A percentile compares a stretch with the other conserved stretches of the same genome.
Evolutionary conservation across 2,797 vertebrate species (phyloP).

Genomic region (Champsocephalus esox): DNA sequence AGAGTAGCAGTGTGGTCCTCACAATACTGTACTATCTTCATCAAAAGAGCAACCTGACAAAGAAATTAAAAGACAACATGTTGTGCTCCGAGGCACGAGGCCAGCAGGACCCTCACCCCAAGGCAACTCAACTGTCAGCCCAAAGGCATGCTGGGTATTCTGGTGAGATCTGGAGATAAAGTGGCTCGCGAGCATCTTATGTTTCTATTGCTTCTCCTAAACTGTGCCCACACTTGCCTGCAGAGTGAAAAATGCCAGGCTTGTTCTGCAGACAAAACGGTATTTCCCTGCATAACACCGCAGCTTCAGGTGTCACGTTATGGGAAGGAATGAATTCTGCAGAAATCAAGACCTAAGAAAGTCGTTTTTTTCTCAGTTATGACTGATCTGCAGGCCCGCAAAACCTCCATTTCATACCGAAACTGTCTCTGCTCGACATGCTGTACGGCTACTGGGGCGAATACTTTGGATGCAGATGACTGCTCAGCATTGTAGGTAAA

Average conservation of each 20-base stretch:
- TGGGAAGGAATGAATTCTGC: too few species aligned
- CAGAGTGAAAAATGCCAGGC: constrained; percentile 20
- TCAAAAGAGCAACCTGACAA: constrained; percentile 21
- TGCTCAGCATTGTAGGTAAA: constrained; percentile 53
- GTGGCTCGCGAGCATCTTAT: constrained; percentile 27
- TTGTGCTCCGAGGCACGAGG: constrained; percentile 30
- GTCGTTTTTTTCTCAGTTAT: constrained; percentile 34
- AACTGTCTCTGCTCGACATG: constrained; percentile 50
- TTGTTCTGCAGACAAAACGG: constrained; percentile 33
- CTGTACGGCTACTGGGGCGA: constrained; percentile 29
- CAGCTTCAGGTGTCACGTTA: background rate
- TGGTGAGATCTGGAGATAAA: constrained; percentile 30
- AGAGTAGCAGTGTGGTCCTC: too few species aligned
- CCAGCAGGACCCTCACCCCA: constrained; percentile 24
- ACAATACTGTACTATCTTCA: background rate
- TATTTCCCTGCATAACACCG: constrained; percentile 8
- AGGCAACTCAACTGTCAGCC: constrained; percentile 30
- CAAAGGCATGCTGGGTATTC: constrained; percentile 67
- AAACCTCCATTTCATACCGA: constrained; percentile 68
- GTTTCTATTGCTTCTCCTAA: constrained; percentile 20
- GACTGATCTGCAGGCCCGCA: constrained; percentile 51
- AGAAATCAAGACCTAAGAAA: constrained; percentile 34
- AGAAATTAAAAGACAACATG: constrained; percentile 19
- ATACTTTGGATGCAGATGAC: constrained; percentile 37
- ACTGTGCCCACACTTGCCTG: constrained; percentile 30